These are phyloP conservation scores for Andinoacara biseriatus DNA, from an alignment of 2,113 vertebrate species.

Conservation along the genomic window DNA sequence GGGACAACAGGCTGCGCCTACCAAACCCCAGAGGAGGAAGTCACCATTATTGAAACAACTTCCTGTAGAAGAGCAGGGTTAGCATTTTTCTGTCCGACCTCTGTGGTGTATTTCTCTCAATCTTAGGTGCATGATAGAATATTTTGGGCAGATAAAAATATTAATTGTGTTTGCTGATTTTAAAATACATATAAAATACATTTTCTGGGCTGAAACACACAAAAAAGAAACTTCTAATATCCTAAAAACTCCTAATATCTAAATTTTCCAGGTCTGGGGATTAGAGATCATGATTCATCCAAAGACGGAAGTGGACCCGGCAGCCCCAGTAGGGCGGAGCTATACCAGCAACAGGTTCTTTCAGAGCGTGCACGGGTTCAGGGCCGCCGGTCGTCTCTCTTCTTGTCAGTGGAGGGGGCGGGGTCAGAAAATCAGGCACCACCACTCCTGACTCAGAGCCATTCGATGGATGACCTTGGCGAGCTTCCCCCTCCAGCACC, in stretches of 20 bases:
- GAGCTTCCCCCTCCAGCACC: constrained; percentile 94
- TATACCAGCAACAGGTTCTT: constrained; percentile 85
- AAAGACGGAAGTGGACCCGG: constrained; percentile 75
- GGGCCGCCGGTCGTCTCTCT: constrained; percentile 91
- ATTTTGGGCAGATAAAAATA: background rate
- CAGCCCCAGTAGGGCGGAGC: constrained; percentile 86
- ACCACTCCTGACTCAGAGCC: constrained; percentile 89
- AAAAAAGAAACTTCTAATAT: background rate
- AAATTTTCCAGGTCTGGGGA: constrained; percentile 46
- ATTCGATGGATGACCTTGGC: constrained; percentile 93
- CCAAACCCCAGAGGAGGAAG: constrained; percentile 96
- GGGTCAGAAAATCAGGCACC: constrained; percentile 82
- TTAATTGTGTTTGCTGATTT: background rate
- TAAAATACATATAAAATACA: background rate
- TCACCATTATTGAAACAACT: constrained; percentile 97
- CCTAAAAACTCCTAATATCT: background rate
- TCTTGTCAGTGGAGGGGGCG: constrained; percentile 94
- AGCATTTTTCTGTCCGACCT: constrained; percentile 24
- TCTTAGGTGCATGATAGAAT: background rate
- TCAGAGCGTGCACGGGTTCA: constrained; percentile 81
- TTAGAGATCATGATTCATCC: constrained; percentile 61
- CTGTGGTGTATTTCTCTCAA: background rate
- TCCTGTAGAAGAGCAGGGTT: constrained; percentile 79
- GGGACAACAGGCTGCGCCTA: constrained; percentile 90
- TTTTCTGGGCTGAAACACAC: background rate